Conservation (phyloP, 2,797 vertebrate species). For the Lithobates sylvaticus region DNA sequence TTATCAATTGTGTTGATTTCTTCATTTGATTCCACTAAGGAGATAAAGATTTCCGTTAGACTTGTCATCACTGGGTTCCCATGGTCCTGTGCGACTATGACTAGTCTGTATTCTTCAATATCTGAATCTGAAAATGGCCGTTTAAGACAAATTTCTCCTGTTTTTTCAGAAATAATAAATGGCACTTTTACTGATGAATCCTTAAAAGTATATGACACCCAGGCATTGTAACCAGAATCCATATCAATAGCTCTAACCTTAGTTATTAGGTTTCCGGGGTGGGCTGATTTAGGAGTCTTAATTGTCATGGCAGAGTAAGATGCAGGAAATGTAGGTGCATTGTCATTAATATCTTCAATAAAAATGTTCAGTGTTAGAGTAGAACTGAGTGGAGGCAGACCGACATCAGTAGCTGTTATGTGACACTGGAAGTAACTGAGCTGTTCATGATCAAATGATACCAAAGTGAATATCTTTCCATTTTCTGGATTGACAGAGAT, state of each 20-base stretch:
- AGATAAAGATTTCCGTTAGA: slow-evolving; percentile 73
- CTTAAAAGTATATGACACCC: slow-evolving; percentile 69
- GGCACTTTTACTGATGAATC: slow-evolving; percentile 64
- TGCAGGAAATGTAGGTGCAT: slow-evolving; percentile 64
- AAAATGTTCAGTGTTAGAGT: slow-evolving; percentile 71
- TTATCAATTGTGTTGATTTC: slow-evolving; percentile 6
- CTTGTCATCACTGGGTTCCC: slow-evolving; percentile 78
- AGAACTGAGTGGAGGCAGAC: slow-evolving; percentile 67
- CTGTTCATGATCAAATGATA: slow-evolving; percentile 73
- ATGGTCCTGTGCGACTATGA: slow-evolving; percentile 78
- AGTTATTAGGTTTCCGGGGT: slow-evolving; percentile 64
- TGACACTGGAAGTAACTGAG: slow-evolving; percentile 71
- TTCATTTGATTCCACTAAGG: slow-evolving; percentile 49
- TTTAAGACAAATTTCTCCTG: slow-evolving; percentile 81
- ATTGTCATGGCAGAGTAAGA: slow-evolving; percentile 13
- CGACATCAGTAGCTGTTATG: slow-evolving; percentile 72
- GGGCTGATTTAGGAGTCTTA: slow-evolving; percentile 52
- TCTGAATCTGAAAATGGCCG: slow-evolving; percentile 61
- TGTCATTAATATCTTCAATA: slow-evolving; percentile 71
- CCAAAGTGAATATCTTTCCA: slow-evolving; percentile 71
- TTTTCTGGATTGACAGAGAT: slow-evolving; percentile 71
- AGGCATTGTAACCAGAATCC: slow-evolving; percentile 77
- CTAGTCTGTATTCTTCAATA: slow-evolving; percentile 69
- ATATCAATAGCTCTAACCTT: slow-evolving; percentile 70
- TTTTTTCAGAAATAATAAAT: slow-evolving; percentile 81